Base-by-base conservation (phyloP, 2,888 invertebrate genomes). In the Oscheius sp. region DNA sequence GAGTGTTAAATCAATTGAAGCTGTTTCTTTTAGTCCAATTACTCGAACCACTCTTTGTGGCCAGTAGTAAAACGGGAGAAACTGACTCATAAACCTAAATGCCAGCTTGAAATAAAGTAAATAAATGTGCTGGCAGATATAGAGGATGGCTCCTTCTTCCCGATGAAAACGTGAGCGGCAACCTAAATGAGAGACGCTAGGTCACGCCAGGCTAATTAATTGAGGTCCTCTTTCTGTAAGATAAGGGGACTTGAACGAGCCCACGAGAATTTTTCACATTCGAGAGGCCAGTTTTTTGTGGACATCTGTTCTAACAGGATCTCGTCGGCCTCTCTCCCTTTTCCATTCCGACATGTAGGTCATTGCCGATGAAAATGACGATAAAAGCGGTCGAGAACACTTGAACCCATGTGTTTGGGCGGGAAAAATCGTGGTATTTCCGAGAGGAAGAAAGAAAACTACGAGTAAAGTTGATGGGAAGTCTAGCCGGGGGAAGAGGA, bases 361-460 rank as follows among this genome's bases (percentile, higher is more conserved):
- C 61, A 45, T 17, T 61, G 61, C 61, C 61, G 61, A 61, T 61
- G 42, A 45, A 45, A 42, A 29, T 29, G 45, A 39, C 61, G 61
- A 61, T 61, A 61, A 61, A 61, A 61, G 45, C 61, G 61, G 61
- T 15, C 61, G 61, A 39, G 61, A 61, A 61, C 45, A 61, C 61
- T 45, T 45, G 55, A 61, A 42, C 27, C 45, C 31, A 25, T 42
- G 61, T 27, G 12, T n/a, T 23, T 33, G 34, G 34, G 23, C 12
- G 34, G 17, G 34, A 55, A 55, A 48, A 45, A 48, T n/a, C n/a
- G n/a, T n/a, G n/a, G n/a, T n/a, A n/a, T n/a, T n/a, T n/a, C n/a
- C n/a, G n/a, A n/a, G n/a, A n/a, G n/a, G n/a, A n/a, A n/a, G n/a
- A n/a, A n/a, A n/a, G n/a, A n/a, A n/a, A n/a, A n/a, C n/a, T n/a